These are phyloP conservation scores for Petrocephalus sullivani DNA, from an alignment of 2,797 vertebrate genomes.

Conservation along the genomic window DNA sequence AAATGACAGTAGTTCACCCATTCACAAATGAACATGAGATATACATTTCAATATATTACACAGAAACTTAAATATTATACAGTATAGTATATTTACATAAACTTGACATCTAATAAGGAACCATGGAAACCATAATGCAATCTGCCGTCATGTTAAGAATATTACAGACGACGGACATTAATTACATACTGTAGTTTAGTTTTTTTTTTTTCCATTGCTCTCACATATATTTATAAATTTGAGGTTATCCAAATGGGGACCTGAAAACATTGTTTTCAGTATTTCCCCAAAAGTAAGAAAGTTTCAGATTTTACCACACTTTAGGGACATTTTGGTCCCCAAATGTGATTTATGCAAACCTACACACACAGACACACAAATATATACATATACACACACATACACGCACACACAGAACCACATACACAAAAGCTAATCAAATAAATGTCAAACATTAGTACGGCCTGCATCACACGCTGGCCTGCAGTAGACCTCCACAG, in stretches of 20 bases:
- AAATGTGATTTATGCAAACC: too few relatives aligned
- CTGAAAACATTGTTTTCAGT: too few relatives aligned
- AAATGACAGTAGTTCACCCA: not conserved
- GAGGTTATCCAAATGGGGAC: too few relatives aligned
- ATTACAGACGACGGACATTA: not conserved
- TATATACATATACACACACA: not conserved
- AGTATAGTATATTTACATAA: not conserved
- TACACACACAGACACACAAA: not conserved
- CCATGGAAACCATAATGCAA: not conserved
- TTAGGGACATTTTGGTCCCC: too few relatives aligned
- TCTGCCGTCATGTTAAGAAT: not conserved
- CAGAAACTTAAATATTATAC: not conserved
- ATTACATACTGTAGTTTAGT: not conserved
- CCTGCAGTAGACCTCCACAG: constrained; percentile 33
- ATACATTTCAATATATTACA: not conserved
- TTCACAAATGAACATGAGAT: not conserved
- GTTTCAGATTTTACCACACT: too few relatives aligned
- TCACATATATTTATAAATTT: too few relatives aligned
- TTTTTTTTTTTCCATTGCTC: too few relatives aligned
- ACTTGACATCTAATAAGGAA: not conserved
- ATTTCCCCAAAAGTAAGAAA: too few relatives aligned
- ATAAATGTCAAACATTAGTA: not conserved
- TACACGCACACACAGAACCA: not conserved
- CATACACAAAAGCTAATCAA: constrained; percentile 3
- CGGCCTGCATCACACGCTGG: constrained; percentile 12